Evolutionary conservation across 2,888 invertebrate species (phyloP).

Genomic region (Chrysomela aeneicollis): DNA sequence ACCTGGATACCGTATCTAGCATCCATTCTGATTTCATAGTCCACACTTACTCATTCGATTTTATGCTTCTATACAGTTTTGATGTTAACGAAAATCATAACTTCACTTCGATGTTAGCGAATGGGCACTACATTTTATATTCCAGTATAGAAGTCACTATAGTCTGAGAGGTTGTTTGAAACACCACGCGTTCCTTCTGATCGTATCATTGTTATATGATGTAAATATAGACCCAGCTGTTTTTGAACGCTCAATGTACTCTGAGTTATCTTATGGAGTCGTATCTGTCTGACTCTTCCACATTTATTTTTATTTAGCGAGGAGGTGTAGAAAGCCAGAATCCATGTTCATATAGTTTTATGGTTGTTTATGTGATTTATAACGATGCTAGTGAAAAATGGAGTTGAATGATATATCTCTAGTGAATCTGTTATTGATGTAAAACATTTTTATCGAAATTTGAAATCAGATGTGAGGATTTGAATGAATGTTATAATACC

Average conservation of each 20-base stretch:
- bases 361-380: background rate
- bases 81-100: too few relatives aligned
- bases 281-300: background rate
- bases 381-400: background rate
- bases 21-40: too few relatives aligned
- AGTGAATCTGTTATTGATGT: too few relatives aligned
- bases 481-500: too few relatives aligned
- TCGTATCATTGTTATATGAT: slow-evolving; percentile 8
- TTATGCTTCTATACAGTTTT: too few relatives aligned
- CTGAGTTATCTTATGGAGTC: background rate
- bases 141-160: too few relatives aligned
- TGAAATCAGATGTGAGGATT: too few relatives aligned
- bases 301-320: slow-evolving; percentile 4
- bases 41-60: too few relatives aligned
- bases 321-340: background rate
- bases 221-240: slow-evolving; percentile 15
- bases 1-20: too few relatives aligned
- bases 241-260: background rate
- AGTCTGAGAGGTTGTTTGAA: background rate
- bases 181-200: background rate
- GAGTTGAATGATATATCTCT: background rate
- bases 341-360: background rate
- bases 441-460: too few relatives aligned
- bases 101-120: too few relatives aligned
- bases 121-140: too few relatives aligned